Evolutionary conservation across 1,140 invertebrate species (phyloP), one percentile per base, ranked within the genome.

Genomic region (Drosophila santomea): DNA sequence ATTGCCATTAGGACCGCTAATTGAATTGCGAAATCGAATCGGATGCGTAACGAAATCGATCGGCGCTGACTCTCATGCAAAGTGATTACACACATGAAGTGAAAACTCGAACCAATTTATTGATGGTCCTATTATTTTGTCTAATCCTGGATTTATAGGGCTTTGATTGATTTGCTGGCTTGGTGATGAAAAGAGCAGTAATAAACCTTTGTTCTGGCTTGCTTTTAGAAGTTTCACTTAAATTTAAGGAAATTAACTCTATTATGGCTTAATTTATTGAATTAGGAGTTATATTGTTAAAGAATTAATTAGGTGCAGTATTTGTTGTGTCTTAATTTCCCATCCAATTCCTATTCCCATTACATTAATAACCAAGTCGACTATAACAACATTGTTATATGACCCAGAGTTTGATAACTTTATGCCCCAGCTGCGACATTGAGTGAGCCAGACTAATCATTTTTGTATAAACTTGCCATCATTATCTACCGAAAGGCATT

Each of bases 21-120:
- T 86, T 86, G 79, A 86, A 86, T 86, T 79, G 60, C 64, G 47
- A 84, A 85, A 78, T 78, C 36, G 62, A 78, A 74, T 52, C 52
- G 68, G 47, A 64, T 63, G 76, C 80, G 57, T 35, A 75, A 38
- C 62, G 56, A 73, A 79, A 82, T 88, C 58, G 83, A 85, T 88
- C 74, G 36, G 62, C 74, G 28, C 51, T 80, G 81, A 75, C 58
- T 82, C 59, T 68, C 48, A 54, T 23, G 55, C 39, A 44, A 63
- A 45, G 36, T 62, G 44, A 51, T 64, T 66, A 35, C 38, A 11
- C 32, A 35, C 67, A 50, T 48, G 36, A 14, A 41, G 41, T 38
- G 20, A 47, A 55, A 62, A 50, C 5, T 55, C 20, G 14, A 48
- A 35, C n/a, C 3, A 43, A 41, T 43, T 36, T 17, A 10, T 15